Percentiles rank a stretch among this genome's conserved stretches.
phyloP scores from a whole-genome alignment of 2,797 vertebrate genomes.

The Delichon dasypus region DNA sequence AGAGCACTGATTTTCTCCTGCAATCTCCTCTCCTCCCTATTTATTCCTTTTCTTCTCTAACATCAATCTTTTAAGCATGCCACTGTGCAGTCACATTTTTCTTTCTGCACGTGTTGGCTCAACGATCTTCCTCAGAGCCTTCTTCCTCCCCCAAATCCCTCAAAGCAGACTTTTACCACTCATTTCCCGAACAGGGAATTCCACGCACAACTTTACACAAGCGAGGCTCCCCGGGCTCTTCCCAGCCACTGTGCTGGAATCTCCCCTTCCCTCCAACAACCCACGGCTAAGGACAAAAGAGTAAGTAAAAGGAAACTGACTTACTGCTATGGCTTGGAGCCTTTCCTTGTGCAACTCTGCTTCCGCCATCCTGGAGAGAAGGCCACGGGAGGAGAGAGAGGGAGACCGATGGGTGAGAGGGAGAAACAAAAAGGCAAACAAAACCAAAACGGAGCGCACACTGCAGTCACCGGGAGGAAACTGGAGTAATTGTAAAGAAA shows the following conservation, averaged over 20 bases:
- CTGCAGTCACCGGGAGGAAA: slow-evolving; percentile 67
- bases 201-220: slow-evolving; percentile 36
- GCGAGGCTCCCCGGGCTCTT: neutral
- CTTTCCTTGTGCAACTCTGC: slow-evolving; percentile 96
- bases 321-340: slow-evolving; percentile 98
- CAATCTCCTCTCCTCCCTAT: neutral
- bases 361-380: slow-evolving; percentile 95
- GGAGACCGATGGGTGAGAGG: neutral
- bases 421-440: neutral
- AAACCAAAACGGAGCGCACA: neutral
- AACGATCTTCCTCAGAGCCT: slow-evolving; percentile 21
- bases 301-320: slow-evolving; percentile 75
- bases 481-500: slow-evolving; percentile 28
- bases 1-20: neutral
- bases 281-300: slow-evolving; percentile 64
- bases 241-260: neutral
- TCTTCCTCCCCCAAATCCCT: neutral
- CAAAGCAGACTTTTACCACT: slow-evolving; percentile 41
- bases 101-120: slow-evolving; percentile 41
- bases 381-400: slow-evolving; percentile 66
- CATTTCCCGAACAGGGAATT: neutral
- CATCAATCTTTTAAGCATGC: slow-evolving; percentile 44
- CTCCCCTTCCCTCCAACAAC: neutral
- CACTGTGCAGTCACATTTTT: slow-evolving; percentile 57
- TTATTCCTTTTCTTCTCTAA: slow-evolving; percentile 19